Percentiles rank a stretch among this genome's conserved stretches.
These are phyloP conservation scores for Metridium senile DNA, from an alignment of 92 coral and sea anemone species.

Conservation along the genomic window DNA sequence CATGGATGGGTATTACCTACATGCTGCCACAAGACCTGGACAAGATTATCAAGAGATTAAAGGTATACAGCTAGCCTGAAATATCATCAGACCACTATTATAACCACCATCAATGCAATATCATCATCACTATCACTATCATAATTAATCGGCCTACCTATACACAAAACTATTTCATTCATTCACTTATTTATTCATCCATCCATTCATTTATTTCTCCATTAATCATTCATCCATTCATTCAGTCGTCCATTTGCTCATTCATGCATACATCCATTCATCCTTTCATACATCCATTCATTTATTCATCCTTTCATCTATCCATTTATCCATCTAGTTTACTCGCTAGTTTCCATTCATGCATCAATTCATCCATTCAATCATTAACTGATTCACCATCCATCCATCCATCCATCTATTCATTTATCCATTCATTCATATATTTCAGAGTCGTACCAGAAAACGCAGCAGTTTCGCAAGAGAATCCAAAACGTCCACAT, in stretches of 20 bases:
- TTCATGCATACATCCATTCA: not conserved
- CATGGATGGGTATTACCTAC: conserved; percentile 30
- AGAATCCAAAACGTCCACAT: too few species aligned
- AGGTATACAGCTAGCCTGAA: too few species aligned
- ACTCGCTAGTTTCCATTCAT: not conserved
- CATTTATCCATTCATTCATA: not conserved
- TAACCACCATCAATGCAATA: too few species aligned
- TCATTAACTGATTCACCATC: not conserved
- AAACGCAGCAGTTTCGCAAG: too few species aligned
- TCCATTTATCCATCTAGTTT: too few species aligned
- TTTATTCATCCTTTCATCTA: too few species aligned
- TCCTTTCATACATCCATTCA: not conserved
- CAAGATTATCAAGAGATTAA: conserved; percentile 8
- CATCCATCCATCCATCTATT: conserved; percentile 2
- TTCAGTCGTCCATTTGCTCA: not conserved
- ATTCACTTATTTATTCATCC: not conserved
- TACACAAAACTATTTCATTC: too few species aligned
- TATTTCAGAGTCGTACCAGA: too few species aligned
- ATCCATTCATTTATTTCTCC: not conserved
- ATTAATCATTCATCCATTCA: not conserved
- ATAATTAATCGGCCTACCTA: too few species aligned
- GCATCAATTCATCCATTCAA: not conserved
- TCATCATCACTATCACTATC: too few species aligned
- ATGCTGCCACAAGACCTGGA: conserved; percentile 29
- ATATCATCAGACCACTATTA: too few species aligned